Evolutionary conservation across 1,140 invertebrate genomes (phyloP), one percentile per base, ranked within the genome.

Genomic region (Ylistrum balloti): DNA sequence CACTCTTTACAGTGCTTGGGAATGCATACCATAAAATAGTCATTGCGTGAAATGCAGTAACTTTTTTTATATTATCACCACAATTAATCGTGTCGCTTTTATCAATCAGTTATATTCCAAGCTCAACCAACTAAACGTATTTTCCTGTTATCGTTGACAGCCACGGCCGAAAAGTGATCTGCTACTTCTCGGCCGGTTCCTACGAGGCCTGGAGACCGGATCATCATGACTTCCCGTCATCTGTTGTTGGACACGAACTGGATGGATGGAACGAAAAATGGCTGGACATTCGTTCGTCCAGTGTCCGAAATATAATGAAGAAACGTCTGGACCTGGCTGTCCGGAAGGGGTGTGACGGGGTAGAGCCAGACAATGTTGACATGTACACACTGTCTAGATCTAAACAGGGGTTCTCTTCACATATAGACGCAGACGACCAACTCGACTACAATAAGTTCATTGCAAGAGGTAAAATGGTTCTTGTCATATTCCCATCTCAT

Each of bases 161-260:
- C 9, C 90, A 92, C 15, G 93, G 93, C 7, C 87, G 86, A 22
- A 93, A 92, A 34, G 91, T 94, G 17, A 93, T 94, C 15, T 94
- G 94, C 38, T 94, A 94, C 85, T 93, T 94, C 86, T 94, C 94
- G 0, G 94, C 93, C n/a, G 94, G 94, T 15, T 91, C 93, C 32
- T 92, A 90, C 33, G 94, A 94, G 45, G 86, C 90, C 15, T 93
- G 91, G 90, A 88, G 94, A 35, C 87, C 92, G 3, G 94, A 94
- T 85, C 91, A 88, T 38, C 22, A 87, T 48, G 33, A 88, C 13
- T 93, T 94, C 48, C 93, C 93, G 11, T n/a, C n/a, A 15, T 41
- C 33, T 33, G 92, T 90, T 0, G 33, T 93, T 1, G 94, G 94
- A 0, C 91, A 92, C 34, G 88, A 87, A 45, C 88, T 94, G 33